These are phyloP conservation scores for Oligia latruncula DNA, from an alignment of 2,888 invertebrate species.

Conservation along the genomic window DNA sequence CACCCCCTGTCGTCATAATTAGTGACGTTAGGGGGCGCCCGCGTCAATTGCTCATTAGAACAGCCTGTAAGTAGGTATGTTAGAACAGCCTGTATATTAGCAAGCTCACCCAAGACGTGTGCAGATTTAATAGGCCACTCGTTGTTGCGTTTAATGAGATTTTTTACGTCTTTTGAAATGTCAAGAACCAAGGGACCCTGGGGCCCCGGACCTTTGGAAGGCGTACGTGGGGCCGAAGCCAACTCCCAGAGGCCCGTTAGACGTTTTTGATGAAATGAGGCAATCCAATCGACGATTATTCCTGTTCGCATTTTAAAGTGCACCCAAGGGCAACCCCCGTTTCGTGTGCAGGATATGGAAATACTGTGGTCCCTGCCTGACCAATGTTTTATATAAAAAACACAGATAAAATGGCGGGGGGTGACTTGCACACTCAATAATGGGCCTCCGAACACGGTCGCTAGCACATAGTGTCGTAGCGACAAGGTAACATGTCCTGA, in stretches of 20 bases:
- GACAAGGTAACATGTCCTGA: background rate
- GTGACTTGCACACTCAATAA: background rate
- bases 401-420: background rate
- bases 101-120: slow-evolving; percentile 32
- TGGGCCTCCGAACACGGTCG: background rate
- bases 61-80: slow-evolving; percentile 33
- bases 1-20: slow-evolving; percentile 45
- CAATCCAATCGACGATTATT: background rate
- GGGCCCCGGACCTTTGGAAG: background rate
- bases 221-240: background rate
- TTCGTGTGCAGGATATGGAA: background rate
- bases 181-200: background rate
- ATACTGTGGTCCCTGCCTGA: background rate
- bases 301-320: background rate
- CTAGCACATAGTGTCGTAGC: background rate
- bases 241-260: background rate
- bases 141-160: background rate
- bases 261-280: background rate
- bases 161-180: background rate
- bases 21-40: slow-evolving; percentile 46
- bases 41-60: slow-evolving; percentile 62
- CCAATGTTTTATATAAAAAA: background rate
- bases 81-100: slow-evolving; percentile 46
- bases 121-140: slow-evolving; percentile 41
- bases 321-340: background rate